Base-by-base conservation (phyloP, 2,797 vertebrate genomes). In the Enteromius argenteus region DNA sequence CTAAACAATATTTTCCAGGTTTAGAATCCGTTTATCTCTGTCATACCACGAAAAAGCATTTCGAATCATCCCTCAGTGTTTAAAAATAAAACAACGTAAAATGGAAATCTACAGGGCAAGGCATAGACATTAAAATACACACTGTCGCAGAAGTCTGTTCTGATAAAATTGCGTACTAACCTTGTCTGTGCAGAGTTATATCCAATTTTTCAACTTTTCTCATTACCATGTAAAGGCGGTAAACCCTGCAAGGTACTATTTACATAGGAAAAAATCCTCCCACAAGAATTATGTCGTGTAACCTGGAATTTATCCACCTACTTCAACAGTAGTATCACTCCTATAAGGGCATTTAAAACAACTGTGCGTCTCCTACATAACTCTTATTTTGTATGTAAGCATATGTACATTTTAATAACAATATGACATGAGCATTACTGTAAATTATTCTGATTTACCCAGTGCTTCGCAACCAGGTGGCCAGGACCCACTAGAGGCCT, bases 211-310 rank as follows among this genome's bases (percentile, higher is more conserved):
- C 32, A 79, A 51, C 39, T 44, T 19, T 39, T 77, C 80, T 67
- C 30, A 79, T 84, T 80, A 62, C 49, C 39, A 58, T 80, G 46
- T 75, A 58, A 81, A 81, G 39, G 67, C 5, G 4, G 39, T 62
- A 62, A 81, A 62, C 58, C 2, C 53, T 62, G 6, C 69, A 44
- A 73, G 21, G 53, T 46, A 73, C 53, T 46, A 5, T 49, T 73
- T 72, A 64, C 21, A 64, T 21, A 37, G 10, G 5, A 1, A 35
- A 62, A 81, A 81, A 44, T 81, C 35, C 53, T 71, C 67, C 67
- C 27, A 71, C 79, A 3, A 17, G 66, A 80, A 58, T 72, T n/a
- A 44, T 15, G 17, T 58, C 0, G 7, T 44, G 69, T 71, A 81
- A 58, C 53, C 67, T 60, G 23, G 39, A 46, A 23, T 81, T 46